Evolutionary conservation across 2,797 vertebrate species (phyloP), one percentile per base, ranked within the genome.

Genomic region (Eutrigla gurnardus): DNA sequence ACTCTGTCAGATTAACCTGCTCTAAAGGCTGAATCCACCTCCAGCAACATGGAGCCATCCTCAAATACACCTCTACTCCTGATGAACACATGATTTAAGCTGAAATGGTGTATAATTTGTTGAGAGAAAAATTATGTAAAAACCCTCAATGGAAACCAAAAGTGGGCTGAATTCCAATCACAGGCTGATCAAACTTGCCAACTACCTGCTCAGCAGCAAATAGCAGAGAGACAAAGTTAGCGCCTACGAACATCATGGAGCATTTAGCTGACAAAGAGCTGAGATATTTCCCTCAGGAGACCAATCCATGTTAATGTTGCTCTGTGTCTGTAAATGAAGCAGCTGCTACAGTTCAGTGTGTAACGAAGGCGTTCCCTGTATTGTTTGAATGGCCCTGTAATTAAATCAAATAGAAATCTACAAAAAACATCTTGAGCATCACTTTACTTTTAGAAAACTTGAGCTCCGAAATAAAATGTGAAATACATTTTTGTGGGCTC

Each of bases 1-100:
- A 72, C 75, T 70, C 70, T 32, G 69, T 75, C 73, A 69, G 68
- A 78, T 89, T 80, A 83, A 85, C 79, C 77, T 52, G 73, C 52
- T 67, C 54, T 68, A 70, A 63, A 71, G 32, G 5, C 40, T 32
- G 0, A 13, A 36, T 60, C 59, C 47, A 37, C 47, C 54, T 57
- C 58, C 49, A 54, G 55, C 46, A 35, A 59, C 18, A 45, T 43
- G 58, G 6, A 73, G 50, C 3, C 33, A 11, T 37, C 43, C 43
- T 50, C 18, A 11, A 42, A 72, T 58, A 50, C 42, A 25, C 25
- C 25, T 25, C 25, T 25, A 2, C 25, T 25, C 25, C 25, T 25
- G 25, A 25, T 25, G 25, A 25, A 25, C 25, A 25, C 25, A 25
- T 25, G 25, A 25, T 25, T 25, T 25, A 25, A 25, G 25, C 25